Conservation (phyloP, 2,113 vertebrate species). For the Psephotus haematonotus region DNA sequence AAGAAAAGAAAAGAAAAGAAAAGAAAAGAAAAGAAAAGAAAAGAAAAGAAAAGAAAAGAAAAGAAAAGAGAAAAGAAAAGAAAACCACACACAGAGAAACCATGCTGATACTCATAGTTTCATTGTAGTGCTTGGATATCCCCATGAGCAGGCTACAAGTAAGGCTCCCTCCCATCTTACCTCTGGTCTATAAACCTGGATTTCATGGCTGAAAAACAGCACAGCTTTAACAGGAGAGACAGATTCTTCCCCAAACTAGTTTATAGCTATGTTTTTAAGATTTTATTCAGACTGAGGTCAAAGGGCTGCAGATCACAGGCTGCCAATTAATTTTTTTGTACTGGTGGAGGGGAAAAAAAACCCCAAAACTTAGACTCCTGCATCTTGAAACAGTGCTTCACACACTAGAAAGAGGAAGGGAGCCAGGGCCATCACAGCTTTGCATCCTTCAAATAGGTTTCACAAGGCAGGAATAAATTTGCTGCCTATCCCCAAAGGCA, state of each 20-base stretch:
- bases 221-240: background rate
- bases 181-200: background rate
- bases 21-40: background rate
- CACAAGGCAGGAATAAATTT: background rate
- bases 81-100: background rate
- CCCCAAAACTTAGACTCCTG: background rate
- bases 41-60: background rate
- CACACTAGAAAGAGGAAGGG: background rate
- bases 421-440: background rate
- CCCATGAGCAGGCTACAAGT: background rate
- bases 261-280: background rate
- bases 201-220: background rate
- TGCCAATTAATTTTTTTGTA: background rate
- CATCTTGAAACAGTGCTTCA: background rate
- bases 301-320: background rate
- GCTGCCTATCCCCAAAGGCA: background rate
- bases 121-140: rapidly evolving
- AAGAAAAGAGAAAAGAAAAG: too few relatives aligned
- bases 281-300: background rate
- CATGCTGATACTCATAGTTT: background rate
- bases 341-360: background rate
- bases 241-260: background rate
- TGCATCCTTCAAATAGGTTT: background rate
- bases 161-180: background rate
- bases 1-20: too few relatives aligned